Conservation (phyloP, 2,888 invertebrate genomes). For the Epinotia demarniana region DNA sequence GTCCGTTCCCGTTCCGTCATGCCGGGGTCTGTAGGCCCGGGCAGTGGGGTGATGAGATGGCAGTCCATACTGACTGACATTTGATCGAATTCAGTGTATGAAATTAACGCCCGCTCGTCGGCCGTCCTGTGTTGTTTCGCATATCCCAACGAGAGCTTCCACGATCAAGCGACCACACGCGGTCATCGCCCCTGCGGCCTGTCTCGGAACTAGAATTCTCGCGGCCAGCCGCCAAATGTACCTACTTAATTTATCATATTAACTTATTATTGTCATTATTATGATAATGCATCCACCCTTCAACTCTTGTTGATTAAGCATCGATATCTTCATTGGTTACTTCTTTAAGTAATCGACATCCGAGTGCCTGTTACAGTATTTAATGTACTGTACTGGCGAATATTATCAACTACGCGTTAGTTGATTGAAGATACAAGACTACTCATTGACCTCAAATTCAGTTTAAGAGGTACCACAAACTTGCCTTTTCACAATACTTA, state of each 20-base stretch:
- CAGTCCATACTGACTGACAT: no score
- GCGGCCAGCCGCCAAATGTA: slow-evolving; percentile 86
- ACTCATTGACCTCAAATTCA: background rate
- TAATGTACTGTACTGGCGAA: background rate
- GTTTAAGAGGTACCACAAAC: background rate
- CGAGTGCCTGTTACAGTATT: background rate
- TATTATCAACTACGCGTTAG: background rate
- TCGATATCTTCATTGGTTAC: no score
- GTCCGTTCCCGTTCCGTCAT: no score
- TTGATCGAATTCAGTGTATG: no score
- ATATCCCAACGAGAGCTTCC: slow-evolving; percentile 94
- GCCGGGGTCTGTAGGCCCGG: no score
- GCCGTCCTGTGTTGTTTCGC: slow-evolving; percentile 92
- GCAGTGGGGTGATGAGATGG: no score
- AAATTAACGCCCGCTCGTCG: no score
- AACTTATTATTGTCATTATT: slow-evolving; percentile 4
- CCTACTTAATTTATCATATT: background rate
- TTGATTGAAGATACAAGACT: background rate
- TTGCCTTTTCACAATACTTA: slow-evolving; percentile 4
- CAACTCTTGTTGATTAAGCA: background rate
- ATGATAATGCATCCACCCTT: slow-evolving; percentile 1
- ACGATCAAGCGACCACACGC: slow-evolving; percentile 97
- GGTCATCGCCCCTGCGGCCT: slow-evolving; percentile 97
- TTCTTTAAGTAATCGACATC: no score
- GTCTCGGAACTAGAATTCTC: slow-evolving; percentile 97